These are phyloP conservation scores for Cartodere bifasciata DNA, from an alignment of 2,888 invertebrate genomes.

Conservation along the genomic window DNA sequence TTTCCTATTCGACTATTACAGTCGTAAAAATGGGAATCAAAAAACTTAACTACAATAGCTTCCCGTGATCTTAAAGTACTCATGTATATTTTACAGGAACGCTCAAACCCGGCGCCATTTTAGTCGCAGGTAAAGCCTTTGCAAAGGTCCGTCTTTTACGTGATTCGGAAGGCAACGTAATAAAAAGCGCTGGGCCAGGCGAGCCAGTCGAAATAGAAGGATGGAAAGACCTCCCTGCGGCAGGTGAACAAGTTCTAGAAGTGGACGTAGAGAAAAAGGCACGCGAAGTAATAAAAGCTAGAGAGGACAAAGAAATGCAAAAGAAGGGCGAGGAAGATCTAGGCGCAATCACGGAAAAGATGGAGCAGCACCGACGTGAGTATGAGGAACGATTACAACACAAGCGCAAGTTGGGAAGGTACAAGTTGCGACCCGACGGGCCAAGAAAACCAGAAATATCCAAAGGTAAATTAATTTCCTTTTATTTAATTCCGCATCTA, in stretches of 20 bases:
- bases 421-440: conserved; percentile 40
- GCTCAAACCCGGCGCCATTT: conserved; percentile 57
- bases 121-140: conserved; percentile 77
- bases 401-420: conserved; percentile 49
- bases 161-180: conserved; percentile 56
- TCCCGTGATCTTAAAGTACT: too few species aligned
- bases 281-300: conserved; percentile 29
- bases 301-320: conserved; percentile 45
- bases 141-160: conserved; percentile 72
- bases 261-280: conserved; percentile 41
- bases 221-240: conserved; percentile 79
- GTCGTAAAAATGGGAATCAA: too few species aligned
- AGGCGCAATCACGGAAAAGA: conserved; percentile 50
- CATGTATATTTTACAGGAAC: conserved; percentile 47
- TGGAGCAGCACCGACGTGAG: conserved; percentile 47
- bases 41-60: too few species aligned
- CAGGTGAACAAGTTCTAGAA: conserved; percentile 80
- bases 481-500: background rate
- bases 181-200: conserved; percentile 62
- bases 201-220: conserved; percentile 79
- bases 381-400: conserved; percentile 50
- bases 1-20: too few species aligned
- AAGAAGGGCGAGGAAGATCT: conserved; percentile 51
- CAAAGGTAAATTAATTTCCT: conserved; percentile 16
- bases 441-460: conserved; percentile 45